Conservation (phyloP, 1,140 invertebrate genomes). For the Brachionus paranguensis region DNA sequence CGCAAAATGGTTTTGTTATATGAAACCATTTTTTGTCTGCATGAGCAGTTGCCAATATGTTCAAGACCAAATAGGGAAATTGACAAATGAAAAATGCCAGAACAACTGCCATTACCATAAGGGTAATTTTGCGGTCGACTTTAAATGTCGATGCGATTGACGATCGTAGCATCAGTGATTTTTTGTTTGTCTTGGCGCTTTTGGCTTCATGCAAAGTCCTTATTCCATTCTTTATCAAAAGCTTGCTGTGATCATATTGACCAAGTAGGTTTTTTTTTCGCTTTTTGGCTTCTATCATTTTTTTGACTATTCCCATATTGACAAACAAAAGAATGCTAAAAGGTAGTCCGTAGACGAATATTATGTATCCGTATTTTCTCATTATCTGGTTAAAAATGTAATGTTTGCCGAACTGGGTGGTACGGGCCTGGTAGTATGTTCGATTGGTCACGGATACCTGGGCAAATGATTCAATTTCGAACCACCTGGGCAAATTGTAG, state of each 20-base stretch:
- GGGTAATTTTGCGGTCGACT: conserved; percentile 24
- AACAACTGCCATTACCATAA: conserved; percentile 37
- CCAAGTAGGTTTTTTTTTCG: conserved; percentile 15
- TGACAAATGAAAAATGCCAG: conserved; percentile 31
- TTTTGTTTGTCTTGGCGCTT: background rate
- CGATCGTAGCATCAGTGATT: background rate
- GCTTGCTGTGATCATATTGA: background rate
- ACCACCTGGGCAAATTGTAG: conserved; percentile 40
- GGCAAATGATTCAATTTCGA: conserved; percentile 18
- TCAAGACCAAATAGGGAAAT: conserved; percentile 25
- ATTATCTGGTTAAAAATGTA: conserved; percentile 15
- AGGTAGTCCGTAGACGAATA: conserved; percentile 35
- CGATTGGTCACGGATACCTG: background rate
- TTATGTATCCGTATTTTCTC: conserved; percentile 16
- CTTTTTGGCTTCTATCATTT: conserved; percentile 31
- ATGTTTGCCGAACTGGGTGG: background rate
- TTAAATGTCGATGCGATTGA: background rate
- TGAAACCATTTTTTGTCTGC: conserved; percentile 20
- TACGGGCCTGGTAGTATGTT: background rate
- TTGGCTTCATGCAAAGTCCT: background rate
- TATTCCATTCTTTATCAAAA: background rate
- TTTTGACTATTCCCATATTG: conserved; percentile 25
- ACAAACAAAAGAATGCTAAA: background rate
- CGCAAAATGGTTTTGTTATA: background rate
- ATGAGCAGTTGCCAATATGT: conserved; percentile 18